Evolutionary conservation across 2,888 invertebrate genomes (phyloP).

Genomic region (Hymenopus coronatus): DNA sequence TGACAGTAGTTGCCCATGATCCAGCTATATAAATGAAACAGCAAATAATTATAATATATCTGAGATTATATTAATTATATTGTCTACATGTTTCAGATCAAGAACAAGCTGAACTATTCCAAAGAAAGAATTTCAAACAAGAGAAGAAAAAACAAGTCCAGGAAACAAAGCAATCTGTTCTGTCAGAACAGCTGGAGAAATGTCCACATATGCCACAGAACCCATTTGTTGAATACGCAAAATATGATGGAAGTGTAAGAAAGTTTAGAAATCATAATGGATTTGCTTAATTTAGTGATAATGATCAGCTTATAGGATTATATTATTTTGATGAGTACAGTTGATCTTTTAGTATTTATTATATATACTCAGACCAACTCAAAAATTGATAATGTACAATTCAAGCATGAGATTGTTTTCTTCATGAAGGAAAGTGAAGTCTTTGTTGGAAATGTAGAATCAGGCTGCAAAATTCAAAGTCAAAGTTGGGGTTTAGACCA

Average conservation of each 20-base stretch:
- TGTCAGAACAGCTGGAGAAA: conserved; percentile 73
- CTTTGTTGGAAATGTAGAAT: no score
- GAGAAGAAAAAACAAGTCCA: conserved; percentile 39
- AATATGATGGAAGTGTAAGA: conserved; percentile 79
- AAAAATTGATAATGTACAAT: no score
- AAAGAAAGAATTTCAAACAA: conserved; percentile 41
- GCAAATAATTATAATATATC: neutral
- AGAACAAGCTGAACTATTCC: conserved; percentile 56
- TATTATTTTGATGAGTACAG: no score
- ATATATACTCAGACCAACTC: no score
- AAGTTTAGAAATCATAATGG: neutral
- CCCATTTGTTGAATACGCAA: conserved; percentile 85
- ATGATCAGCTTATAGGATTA: no score
- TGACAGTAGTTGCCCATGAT: no score
- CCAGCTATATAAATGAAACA: neutral
- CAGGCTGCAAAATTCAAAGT: no score
- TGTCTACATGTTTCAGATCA: conserved; percentile 45
- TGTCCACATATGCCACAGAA: conserved; percentile 76
- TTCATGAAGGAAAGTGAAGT: no score
- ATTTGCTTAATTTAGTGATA: no score
- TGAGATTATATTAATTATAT: conserved; percentile 24
- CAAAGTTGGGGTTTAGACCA: no score
- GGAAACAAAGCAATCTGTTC: conserved; percentile 55
- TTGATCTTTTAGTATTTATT: no score
- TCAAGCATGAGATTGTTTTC: no score